Percentiles rank a stretch among this genome's conserved stretches.
Evolutionary conservation across 2,888 invertebrate genomes (phyloP).

Genomic region (Minunthozetes semirufus): DNA sequence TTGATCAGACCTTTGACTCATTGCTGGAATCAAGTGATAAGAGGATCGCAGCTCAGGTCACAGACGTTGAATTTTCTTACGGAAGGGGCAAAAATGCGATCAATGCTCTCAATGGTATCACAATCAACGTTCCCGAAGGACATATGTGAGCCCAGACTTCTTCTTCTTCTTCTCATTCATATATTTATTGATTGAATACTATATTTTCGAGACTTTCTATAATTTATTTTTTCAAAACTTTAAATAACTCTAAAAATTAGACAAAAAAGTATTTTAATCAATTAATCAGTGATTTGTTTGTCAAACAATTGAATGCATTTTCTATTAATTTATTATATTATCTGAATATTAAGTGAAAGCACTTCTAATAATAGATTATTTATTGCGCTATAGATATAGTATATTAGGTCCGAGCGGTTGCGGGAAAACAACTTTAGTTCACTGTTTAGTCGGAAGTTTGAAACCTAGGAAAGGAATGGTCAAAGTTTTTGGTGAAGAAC

Average conservation of each 20-base stretch:
- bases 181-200: background rate
- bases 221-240: no score
- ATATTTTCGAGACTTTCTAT: no score
- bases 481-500: slow-evolving; percentile 79
- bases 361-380: background rate
- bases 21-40: background rate
- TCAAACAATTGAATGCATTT: no score
- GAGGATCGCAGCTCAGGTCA: slow-evolving; percentile 3
- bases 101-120: slow-evolving; percentile 33
- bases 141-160: slow-evolving; percentile 29
- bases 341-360: no score
- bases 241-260: no score
- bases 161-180: background rate
- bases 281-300: no score
- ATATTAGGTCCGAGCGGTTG: slow-evolving; percentile 88
- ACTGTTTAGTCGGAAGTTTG: slow-evolving; percentile 81
- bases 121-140: slow-evolving; percentile 36
- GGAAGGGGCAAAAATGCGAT: slow-evolving; percentile 26
- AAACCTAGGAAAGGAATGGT: slow-evolving; percentile 78
- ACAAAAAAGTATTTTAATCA: no score
- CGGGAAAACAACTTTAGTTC: slow-evolving; percentile 86
- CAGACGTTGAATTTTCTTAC: slow-evolving; percentile 24
- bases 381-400: slow-evolving; percentile 64
- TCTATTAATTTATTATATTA: no score
- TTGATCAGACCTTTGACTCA: no score